phyloP scores from a whole-genome alignment of 2,113 vertebrate species.

The Prunella himalayana region DNA sequence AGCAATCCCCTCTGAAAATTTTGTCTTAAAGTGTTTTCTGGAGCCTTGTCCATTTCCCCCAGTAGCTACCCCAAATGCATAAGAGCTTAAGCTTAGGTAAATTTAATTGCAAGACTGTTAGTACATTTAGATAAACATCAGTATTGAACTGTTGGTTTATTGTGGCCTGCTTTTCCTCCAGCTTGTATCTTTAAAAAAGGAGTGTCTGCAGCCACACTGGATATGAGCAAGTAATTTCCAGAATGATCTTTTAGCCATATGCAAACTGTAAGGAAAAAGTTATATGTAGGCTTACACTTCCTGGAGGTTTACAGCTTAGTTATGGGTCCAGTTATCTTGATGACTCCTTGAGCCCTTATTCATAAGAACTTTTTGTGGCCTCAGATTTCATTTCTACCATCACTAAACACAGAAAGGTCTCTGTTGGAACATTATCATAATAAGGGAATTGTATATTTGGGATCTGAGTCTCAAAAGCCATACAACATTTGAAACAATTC shows the following conservation, averaged over 20 bases:
- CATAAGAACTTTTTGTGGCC: neutral
- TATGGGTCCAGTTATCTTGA: neutral
- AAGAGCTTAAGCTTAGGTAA: neutral
- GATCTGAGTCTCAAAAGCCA: neutral
- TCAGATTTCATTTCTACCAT: neutral
- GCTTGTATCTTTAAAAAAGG: neutral
- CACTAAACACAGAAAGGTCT: neutral
- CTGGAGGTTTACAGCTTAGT: neutral
- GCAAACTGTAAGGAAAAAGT: neutral
- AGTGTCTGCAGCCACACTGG: neutral
- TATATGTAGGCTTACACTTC: neutral
- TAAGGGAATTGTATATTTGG: neutral
- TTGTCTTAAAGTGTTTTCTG: neutral
- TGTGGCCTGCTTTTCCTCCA: neutral
- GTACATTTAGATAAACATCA: neutral
- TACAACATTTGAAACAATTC: neutral
- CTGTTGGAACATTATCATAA: neutral
- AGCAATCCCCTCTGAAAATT: neutral
- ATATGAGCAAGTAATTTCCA: neutral
- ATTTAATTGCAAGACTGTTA: neutral
- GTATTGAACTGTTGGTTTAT: neutral
- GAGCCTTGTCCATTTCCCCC: neutral
- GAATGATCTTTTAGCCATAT: neutral
- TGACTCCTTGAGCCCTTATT: neutral
- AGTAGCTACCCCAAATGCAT: neutral